Conservation (phyloP, 2,888 invertebrate species). For the Muschampia plurimacula region DNA sequence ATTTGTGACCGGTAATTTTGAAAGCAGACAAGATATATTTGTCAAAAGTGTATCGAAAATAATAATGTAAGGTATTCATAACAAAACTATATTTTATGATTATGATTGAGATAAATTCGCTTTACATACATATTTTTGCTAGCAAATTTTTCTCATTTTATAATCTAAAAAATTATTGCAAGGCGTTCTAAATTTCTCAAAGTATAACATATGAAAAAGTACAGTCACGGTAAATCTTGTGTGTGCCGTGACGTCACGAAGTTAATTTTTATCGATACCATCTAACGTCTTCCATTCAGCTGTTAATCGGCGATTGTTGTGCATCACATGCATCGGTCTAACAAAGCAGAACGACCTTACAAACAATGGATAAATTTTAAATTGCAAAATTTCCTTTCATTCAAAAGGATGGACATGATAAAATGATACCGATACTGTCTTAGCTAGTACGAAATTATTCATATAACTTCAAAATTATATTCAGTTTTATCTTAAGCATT, state of each 20-base stretch:
- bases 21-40: too few relatives aligned
- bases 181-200: too few relatives aligned
- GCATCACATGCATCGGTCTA: conserved; percentile 13
- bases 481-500: too few relatives aligned
- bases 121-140: background rate
- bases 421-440: background rate
- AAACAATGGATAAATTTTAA: conserved; percentile 24
- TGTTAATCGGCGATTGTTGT: conserved; percentile 16
- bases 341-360: conserved; percentile 33
- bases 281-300: conserved; percentile 28
- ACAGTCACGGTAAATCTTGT: conserved; percentile 2
- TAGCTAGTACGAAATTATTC: too few relatives aligned
- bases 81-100: too few relatives aligned
- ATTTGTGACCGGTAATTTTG: too few relatives aligned
- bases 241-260: conserved; percentile 11
- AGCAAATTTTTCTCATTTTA: background rate
- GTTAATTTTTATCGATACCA: conserved; percentile 19
- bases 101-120: background rate
- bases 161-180: too few relatives aligned
- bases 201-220: background rate
- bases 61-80: too few relatives aligned
- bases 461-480: too few relatives aligned
- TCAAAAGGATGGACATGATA: conserved; percentile 37
- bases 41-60: too few relatives aligned
- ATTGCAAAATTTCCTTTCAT: conserved; percentile 52